Evolutionary conservation across 2,797 vertebrate species (phyloP).

Genomic region (Mus caroli): DNA sequence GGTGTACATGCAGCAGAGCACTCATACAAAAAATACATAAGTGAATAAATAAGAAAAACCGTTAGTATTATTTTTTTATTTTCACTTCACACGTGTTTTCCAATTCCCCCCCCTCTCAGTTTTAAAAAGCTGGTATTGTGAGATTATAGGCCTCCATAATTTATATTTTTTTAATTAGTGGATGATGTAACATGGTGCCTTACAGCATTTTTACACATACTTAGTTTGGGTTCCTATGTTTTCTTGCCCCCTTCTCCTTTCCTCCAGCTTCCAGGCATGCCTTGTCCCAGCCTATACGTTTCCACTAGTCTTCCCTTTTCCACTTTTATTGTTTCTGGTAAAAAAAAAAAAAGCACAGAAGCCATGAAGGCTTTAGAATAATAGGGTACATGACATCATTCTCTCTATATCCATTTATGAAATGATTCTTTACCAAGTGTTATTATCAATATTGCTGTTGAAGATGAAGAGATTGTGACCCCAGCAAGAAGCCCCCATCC

Average conservation of each 20-base stretch:
- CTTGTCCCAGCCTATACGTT: background rate
- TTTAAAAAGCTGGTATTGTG: background rate
- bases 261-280: background rate
- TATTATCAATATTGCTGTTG: background rate
- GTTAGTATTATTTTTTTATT: background rate
- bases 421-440: background rate
- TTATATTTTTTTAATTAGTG: background rate
- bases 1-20: background rate
- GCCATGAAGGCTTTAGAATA: background rate
- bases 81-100: background rate
- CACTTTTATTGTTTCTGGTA: background rate
- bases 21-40: background rate
- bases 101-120: accelerated
- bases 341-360: background rate
- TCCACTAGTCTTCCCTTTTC: background rate
- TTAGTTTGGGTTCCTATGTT: background rate
- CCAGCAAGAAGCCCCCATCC: background rate
- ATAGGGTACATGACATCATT: background rate
- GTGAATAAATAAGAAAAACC: background rate
- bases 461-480: background rate
- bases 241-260: background rate
- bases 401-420: background rate
- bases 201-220: background rate
- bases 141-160: background rate
- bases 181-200: background rate